Conservation (phyloP, 2,888 invertebrate species). For the Hypena proboscidalis region DNA sequence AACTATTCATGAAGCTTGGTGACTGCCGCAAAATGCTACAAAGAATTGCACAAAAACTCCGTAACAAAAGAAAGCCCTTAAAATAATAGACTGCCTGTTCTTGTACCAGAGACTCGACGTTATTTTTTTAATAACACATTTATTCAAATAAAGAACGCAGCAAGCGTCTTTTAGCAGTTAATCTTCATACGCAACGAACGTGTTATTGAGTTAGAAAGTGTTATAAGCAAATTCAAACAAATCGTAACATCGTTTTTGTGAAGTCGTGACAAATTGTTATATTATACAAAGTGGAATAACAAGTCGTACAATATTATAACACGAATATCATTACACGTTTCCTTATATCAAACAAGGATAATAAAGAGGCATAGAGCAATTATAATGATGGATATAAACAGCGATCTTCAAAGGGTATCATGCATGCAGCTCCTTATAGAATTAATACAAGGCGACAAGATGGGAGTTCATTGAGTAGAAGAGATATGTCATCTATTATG, state of each 20-base stretch:
- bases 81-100: conserved; percentile 10
- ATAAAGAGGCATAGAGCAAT: conserved; percentile 49
- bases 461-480: conserved; percentile 66
- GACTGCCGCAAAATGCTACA: conserved; percentile 15
- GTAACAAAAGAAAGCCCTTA: conserved; percentile 4
- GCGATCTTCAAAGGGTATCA: conserved; percentile 59
- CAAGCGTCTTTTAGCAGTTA: background rate
- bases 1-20: conserved; percentile 41
- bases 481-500: conserved; percentile 76
- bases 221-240: conserved; percentile 23
- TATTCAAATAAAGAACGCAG: conserved; percentile 1
- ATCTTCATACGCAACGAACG: conserved; percentile 3
- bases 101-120: background rate
- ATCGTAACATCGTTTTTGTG: conserved; percentile 11
- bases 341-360: conserved; percentile 32
- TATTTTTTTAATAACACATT: background rate
- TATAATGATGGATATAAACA: conserved; percentile 55
- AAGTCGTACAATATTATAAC: conserved; percentile 23
- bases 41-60: conserved; percentile 13
- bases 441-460: conserved; percentile 59
- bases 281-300: conserved; percentile 24
- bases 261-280: conserved; percentile 24
- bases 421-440: conserved; percentile 39
- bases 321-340: conserved; percentile 38
- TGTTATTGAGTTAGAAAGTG: conserved; percentile 13